Evolutionary conservation across 2,888 invertebrate species (phyloP), one percentile per base, ranked within the genome.

Genomic region (Stratiomys singularior): DNA sequence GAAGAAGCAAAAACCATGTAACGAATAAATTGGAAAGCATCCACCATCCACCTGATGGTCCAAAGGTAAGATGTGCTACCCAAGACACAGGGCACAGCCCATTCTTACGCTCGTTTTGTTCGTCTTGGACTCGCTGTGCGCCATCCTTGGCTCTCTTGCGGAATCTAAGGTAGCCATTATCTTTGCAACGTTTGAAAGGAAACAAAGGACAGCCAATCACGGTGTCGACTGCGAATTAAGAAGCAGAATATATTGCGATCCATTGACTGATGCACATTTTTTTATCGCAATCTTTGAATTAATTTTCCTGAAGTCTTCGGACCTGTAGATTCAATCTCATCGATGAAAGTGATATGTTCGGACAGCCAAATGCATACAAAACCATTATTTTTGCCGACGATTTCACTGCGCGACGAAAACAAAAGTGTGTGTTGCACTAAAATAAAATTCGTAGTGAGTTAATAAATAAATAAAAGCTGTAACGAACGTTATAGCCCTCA

Each of bases 1-100:
- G 74, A 30, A 60, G 71, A 74, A 37, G 74, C 74, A 60, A 74
- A 74, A 64, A 66, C 76, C 76, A 76, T 64, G 76, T 64, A 76
- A 76, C 76, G 76, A 76, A 76, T 76, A 76, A 76, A 76, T 76
- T 76, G 76, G 76, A 60, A 37, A 37, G 37, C 58, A 37, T 74
- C 74, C 74, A 44, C 21, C 60, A 69, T 69, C 47, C 69, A 69
- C 69, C 69, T 69, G 69, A 47, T 66, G 23, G n/a, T n/a, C n/a
- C 69, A 23, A 27, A 46, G 69, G 69, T 47, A 15, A 69, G 46
- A 47, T 69, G 69, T 46, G 23, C 18, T 30, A 18, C 11, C 30
- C 28, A 46, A 47, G 27, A 30, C 30, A 15, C 25, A 47, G 69
- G 69, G 30, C 69, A 23, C 69, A 69, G 46, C 69, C 69, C 69